phyloP scores from a whole-genome alignment of 1,140 invertebrate species.

The Drosophila busckii region DNA sequence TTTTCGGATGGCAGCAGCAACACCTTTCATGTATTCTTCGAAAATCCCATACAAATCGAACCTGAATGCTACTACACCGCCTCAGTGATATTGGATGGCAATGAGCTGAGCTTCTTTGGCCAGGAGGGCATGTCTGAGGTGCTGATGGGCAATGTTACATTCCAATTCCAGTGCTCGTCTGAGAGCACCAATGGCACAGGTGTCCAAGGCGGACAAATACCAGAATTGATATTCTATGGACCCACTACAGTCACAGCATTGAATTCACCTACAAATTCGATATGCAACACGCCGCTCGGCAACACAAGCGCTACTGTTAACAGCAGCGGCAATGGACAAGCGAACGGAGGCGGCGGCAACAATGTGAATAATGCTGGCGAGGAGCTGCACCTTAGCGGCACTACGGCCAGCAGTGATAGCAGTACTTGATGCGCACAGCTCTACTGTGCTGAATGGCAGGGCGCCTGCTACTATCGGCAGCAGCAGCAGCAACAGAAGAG shows the following conservation, averaged over 20 bases:
- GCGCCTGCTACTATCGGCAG: constrained; percentile 53
- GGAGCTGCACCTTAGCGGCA: constrained; percentile 35
- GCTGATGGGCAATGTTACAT: constrained; percentile 91
- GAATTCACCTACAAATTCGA: constrained; percentile 68
- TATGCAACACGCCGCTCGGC: constrained; percentile 57
- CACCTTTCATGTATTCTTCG: constrained; percentile 95
- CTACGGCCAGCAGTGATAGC: constrained; percentile 22
- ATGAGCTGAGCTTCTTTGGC: constrained; percentile 96
- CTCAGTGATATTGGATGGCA: constrained; percentile 92
- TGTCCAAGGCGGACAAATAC: constrained; percentile 96
- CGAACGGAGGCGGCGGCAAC: constrained; percentile 5
- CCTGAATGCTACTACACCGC: constrained; percentile 95
- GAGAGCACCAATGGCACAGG: constrained; percentile 96
- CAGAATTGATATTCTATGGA: constrained; percentile 95
- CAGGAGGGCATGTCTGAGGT: constrained; percentile 96
- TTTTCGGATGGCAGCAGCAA: constrained; percentile 96
- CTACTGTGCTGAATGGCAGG: constrained; percentile 63
- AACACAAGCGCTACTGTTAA: constrained; percentile 1
- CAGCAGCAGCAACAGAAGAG: constrained; percentile 41
- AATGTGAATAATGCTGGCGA: constrained; percentile 39
- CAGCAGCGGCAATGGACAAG: constrained; percentile 13
- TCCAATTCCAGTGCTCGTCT: constrained; percentile 96
- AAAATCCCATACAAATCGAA: constrained; percentile 94
- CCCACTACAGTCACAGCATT: constrained; percentile 81
- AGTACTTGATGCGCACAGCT: constrained; percentile 68